phyloP scores from a whole-genome alignment of 2,888 invertebrate species.

The Plagodis pulveraria region DNA sequence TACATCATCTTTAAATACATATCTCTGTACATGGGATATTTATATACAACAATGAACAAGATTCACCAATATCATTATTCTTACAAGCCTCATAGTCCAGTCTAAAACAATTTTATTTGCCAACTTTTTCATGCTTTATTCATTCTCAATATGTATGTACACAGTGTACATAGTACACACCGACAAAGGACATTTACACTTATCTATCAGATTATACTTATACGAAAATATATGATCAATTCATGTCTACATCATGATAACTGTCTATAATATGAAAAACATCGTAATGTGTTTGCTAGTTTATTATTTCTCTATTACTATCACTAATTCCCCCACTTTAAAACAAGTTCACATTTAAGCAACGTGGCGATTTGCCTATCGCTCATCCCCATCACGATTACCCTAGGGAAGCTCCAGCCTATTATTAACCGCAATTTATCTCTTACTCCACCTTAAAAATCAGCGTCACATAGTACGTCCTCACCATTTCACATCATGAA shows the following conservation, averaged over 20 bases:
- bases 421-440: too few species aligned
- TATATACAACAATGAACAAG: too few species aligned
- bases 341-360: too few species aligned
- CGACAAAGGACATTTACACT: neutral
- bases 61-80: neutral
- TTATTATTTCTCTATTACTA: neutral
- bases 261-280: constrained; percentile 2
- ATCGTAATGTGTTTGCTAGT: neutral
- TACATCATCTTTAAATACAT: too few species aligned
- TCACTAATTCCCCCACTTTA: too few species aligned
- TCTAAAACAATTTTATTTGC: constrained; percentile 1
- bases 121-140: constrained; percentile 4
- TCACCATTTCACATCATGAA: too few species aligned
- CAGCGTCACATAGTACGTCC: too few species aligned
- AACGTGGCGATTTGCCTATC: too few species aligned
- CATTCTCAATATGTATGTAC: neutral
- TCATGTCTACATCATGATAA: constrained; percentile 19
- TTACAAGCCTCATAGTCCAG: constrained; percentile 12
- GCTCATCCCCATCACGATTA: too few species aligned
- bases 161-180: constrained; percentile 5
- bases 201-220: constrained; percentile 2
- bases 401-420: too few species aligned
- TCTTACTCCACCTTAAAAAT: too few species aligned
- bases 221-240: constrained; percentile 22
- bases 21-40: too few species aligned